Evolutionary conservation across 1,140 invertebrate genomes (phyloP), one percentile per base, ranked within the genome.

Genomic region (Lucilia cuprina): DNA sequence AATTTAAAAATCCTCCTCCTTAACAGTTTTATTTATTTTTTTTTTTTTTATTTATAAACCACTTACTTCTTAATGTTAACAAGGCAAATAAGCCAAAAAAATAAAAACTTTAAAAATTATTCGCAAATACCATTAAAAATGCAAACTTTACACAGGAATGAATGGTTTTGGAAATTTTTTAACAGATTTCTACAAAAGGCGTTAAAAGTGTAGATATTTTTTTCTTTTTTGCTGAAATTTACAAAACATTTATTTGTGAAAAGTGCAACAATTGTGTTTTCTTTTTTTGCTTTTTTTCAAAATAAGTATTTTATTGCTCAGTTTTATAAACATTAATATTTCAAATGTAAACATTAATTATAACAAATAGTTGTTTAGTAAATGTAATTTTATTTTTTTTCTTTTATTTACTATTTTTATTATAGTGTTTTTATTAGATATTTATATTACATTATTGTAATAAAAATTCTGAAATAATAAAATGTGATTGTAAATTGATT

Each of bases 261-360:
- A 25, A 70, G 65, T 70, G 19, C 65, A 70, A 70, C 65, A 70
- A 70, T 70, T 25, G 65, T 65, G 12, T n/a, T 65, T 70, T 70
- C 7, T 25, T 70, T 70, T 70, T 21, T 25, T 70, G n/a, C 8
- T 9, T 13, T 65, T 65, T 14, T 21, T 70, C 60, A 55, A 21
- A 9, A 17, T 70, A 21, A 9, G 4, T 70, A n/a, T 70, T 70
- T 70, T 19, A 12, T 70, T 70, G 65, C n/a, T 25, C 19, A 55
- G 12, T 13, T 55, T 55, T 25, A 70, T 70, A 19, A 19, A 19
- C 17, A 21, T 70, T 25, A 70, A 70, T 70, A 70, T 70, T 70
- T 70, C 65, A 70, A 70, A 70, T 70, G 65, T 70, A 70, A 70
- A 70, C 65, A 70, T 70, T 70, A 70, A 70, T 70, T 70, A 70